Evolutionary conservation across 1,140 invertebrate genomes (phyloP), one percentile per base, ranked within the genome.

Genomic region (Pseudobourletiella spinata): DNA sequence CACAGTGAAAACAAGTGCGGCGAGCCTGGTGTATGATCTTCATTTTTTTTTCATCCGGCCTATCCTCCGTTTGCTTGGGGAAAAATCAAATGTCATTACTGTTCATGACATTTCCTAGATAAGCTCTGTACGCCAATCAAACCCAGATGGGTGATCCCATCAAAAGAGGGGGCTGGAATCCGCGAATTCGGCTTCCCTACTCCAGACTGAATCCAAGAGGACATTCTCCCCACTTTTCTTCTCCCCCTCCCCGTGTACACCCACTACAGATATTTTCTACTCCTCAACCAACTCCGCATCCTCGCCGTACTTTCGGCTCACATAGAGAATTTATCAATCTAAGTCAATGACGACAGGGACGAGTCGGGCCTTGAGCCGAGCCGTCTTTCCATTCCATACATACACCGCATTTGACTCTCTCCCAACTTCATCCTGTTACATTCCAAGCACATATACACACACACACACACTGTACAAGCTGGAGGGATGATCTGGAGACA

Each of bases 61-160:
- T 39, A 4, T 8, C 18, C 22, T 48, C 44, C 14, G 15, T 48
- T 48, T 18, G 15, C 14, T 48, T 48, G 24, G 46, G 35, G 24
- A 65, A 61, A 58, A 65, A 65, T 61, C 58, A 65, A 64, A 65
- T 61, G 44, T 65, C 63, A 65, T 65, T 65, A 65, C 63, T 65
- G 63, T 61, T 65, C 63, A 65, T 65, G 63, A 61, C 63, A 61
- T 61, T 61, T 61, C 48, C 42, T 20, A 65, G 63, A 65, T 65
- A 65, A 65, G 63, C 54, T 61, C 43, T 65, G 58, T 57, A 65
- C 54, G 63, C 63, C 59, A 61, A 65, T 65, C 63, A 65, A 60
- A 65, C 32, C 50, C 63, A 65, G 63, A 65, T 65, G 63, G 58
- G 58, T 65, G 63, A 58, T 61, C 35, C 26, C 46, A 59, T 43